phyloP scores from a whole-genome alignment of 2,113 vertebrate genomes.

The Cochlearius cochlearius region DNA sequence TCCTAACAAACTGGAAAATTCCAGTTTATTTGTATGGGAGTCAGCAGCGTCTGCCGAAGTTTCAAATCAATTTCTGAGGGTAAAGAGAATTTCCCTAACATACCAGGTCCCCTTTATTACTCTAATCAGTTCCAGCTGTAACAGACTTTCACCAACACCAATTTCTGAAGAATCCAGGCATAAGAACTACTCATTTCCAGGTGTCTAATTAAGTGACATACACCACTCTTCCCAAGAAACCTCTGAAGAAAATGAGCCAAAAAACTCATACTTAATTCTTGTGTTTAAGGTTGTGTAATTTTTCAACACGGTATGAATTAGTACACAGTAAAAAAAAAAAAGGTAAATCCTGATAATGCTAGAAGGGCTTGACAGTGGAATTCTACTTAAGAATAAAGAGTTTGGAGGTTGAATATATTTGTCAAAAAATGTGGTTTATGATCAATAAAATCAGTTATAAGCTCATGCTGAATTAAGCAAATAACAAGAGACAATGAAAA shows the following conservation, averaged over 20 bases:
- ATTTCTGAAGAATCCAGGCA: background rate
- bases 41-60: background rate
- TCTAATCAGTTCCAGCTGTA: background rate
- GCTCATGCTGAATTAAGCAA: background rate
- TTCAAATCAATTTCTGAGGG: background rate
- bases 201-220: background rate
- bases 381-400: background rate
- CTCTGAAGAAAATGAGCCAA: background rate
- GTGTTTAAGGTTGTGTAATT: background rate
- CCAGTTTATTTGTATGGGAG: background rate
- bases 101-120: background rate
- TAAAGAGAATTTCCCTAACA: background rate
- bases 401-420: background rate
- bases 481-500: background rate
- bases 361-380: background rate
- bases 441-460: background rate
- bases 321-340: background rate
- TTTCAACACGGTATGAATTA: background rate
- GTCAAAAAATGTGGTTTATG: background rate
- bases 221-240: background rate
- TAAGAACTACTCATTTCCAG: background rate
- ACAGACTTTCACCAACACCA: background rate
- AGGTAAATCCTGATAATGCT: background rate
- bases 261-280: background rate
- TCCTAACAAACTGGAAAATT: background rate